phyloP scores from a whole-genome alignment of 1,140 invertebrate genomes.

The Drosophila pseudoananassae region DNA sequence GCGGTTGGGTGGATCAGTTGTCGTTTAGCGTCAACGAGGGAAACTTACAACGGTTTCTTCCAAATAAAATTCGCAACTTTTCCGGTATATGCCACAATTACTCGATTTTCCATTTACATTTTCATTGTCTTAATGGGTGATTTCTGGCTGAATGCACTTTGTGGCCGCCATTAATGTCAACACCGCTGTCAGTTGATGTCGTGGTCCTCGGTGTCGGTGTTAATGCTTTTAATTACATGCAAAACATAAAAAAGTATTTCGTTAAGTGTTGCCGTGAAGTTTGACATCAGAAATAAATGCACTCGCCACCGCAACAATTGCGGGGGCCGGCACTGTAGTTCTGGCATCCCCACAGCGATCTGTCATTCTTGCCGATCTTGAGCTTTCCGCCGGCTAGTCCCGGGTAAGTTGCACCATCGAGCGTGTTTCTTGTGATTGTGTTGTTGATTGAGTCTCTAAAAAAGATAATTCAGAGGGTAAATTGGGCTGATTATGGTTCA shows the following conservation, averaged over 20 bases:
- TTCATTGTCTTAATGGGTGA: constrained; percentile 30
- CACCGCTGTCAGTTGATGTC: constrained; percentile 48
- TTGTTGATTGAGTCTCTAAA: constrained; percentile 18
- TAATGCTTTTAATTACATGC: constrained; percentile 79
- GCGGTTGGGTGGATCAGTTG: constrained; percentile 70
- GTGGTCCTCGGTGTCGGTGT: constrained; percentile 40
- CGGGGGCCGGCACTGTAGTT: constrained; percentile 40
- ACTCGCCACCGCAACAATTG: constrained; percentile 32
- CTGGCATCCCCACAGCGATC: neutral
- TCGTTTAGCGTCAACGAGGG: constrained; percentile 1
- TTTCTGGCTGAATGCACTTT: constrained; percentile 60
- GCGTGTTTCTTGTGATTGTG: neutral
- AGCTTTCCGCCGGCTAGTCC: constrained; percentile 12
- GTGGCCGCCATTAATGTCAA: constrained; percentile 71
- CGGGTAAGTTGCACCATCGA: constrained; percentile 16
- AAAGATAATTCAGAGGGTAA: neutral
- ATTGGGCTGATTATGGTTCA: neutral
- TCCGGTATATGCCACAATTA: neutral
- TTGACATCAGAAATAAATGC: constrained; percentile 75
- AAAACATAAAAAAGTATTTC: constrained; percentile 71
- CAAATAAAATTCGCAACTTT: constrained; percentile 7
- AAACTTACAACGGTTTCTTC: constrained; percentile 2
- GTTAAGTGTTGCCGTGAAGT: constrained; percentile 75
- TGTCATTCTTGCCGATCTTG: constrained; percentile 8
- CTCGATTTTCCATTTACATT: neutral